Evolutionary conservation across 2,113 vertebrate genomes (phyloP), one percentile per base, ranked within the genome.

Genomic region (Sylvietta virens): DNA sequence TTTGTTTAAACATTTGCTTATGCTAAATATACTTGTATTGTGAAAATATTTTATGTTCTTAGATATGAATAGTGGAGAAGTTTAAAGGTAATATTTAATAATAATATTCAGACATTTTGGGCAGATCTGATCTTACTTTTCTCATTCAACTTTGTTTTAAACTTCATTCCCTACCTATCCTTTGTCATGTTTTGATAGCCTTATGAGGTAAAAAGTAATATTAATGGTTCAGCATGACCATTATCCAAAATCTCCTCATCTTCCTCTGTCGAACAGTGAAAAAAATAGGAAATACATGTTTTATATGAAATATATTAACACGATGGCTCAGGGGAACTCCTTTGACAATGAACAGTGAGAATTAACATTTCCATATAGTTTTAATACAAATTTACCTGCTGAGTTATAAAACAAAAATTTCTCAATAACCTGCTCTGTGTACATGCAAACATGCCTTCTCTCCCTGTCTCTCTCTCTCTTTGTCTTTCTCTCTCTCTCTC

Each of bases 1-100:
- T 98, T 98, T 98, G 97, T 98, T 98, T 98, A 98, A 98, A 98
- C 97, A 98, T 98, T 98, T 98, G 97, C 97, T 98, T 97, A 98
- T 97, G 96, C 97, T 98, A 98, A 97, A 98, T 97, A 96, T 97
- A 90, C 97, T 98, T 97, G 97, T 97, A 98, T 98, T 98, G 97
- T 97, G 97, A 98, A 98, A 98, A 98, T 98, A 98, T 98, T 98
- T 98, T 98, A 97, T 97, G 96, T 97, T 97, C 97, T 96, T 97
- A 96, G 97, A 96, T 98, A 97, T 97, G 97, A 98, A 97, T 97
- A 97, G 58, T 95, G 94, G 69, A 78, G 93, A 97, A 97, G 89
- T 95, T 97, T 96, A 96, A 97, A 97, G 91, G 95, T 94, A 95
- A 93, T 85, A 67, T 96, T 98, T 95, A 94, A 85, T 97, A 91